Percentiles rank a stretch among this genome's conserved stretches.
These are phyloP conservation scores for Monomorium pharaonis DNA, from an alignment of 1,140 invertebrate species.

Conservation along the genomic window DNA sequence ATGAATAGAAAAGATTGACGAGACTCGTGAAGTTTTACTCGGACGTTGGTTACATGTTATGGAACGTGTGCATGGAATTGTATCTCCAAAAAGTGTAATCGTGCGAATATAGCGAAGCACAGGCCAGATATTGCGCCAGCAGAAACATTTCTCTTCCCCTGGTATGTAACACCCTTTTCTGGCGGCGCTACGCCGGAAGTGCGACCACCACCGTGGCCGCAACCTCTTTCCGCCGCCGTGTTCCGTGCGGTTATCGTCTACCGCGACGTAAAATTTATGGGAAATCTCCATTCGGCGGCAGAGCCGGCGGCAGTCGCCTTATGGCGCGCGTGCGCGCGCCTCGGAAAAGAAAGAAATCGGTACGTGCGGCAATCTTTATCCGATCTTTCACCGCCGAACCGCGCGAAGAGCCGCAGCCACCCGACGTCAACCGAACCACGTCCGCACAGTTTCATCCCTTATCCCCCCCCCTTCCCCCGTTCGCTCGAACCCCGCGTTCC, in stretches of 20 bases:
- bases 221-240: slow-evolving; percentile 23
- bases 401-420: neutral
- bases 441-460: neutral
- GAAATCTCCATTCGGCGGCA: slow-evolving; percentile 47
- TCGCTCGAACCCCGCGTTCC: neutral
- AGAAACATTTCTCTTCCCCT: neutral
- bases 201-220: neutral
- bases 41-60: neutral
- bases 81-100: slow-evolving; percentile 16
- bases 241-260: slow-evolving; percentile 31
- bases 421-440: slow-evolving; percentile 9
- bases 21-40: neutral
- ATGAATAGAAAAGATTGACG: neutral
- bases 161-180: slow-evolving; percentile 5
- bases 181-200: slow-evolving; percentile 1
- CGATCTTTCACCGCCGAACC: slow-evolving; percentile 74
- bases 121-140: slow-evolving; percentile 16
- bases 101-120: neutral
- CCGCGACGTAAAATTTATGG: slow-evolving; percentile 55
- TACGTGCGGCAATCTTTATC: slow-evolving; percentile 77
- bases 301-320: slow-evolving; percentile 15
- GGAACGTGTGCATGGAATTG: slow-evolving; percentile 3
- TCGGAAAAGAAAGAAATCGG: slow-evolving; percentile 55
- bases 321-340: slow-evolving; percentile 15
- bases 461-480: neutral